Percentiles rank a stretch among this genome's conserved stretches.
Conservation (phyloP, 2,888 invertebrate genomes). For the Leptinotarsa tumamoca region DNA sequence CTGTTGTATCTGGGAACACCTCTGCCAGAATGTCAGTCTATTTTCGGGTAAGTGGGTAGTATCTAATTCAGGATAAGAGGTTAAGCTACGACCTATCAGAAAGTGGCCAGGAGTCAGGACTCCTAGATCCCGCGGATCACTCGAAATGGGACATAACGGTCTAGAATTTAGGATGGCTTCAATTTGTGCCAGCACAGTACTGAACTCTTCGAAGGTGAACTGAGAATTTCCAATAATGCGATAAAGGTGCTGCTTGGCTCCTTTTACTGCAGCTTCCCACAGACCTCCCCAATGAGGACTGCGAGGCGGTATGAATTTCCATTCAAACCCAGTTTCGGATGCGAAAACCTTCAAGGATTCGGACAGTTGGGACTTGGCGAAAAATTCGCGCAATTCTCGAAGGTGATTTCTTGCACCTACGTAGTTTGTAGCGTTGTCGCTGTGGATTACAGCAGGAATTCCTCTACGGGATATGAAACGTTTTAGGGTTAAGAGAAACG, state of each 20-base stretch:
- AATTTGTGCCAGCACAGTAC: too few species aligned
- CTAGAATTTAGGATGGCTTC: slow-evolving; percentile 29
- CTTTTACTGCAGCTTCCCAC: slow-evolving; percentile 27
- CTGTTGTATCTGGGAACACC: slow-evolving; percentile 10
- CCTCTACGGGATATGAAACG: slow-evolving; percentile 37
- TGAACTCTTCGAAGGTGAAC: slow-evolving; percentile 16
- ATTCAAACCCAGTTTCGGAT: slow-evolving; percentile 5
- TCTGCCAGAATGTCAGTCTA: slow-evolving; percentile 9
- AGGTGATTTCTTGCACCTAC: slow-evolving; percentile 23
- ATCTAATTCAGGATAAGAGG: slow-evolving; percentile 23
- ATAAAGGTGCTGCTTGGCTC: slow-evolving; percentile 19
- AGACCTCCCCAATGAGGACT: slow-evolving; percentile 29
- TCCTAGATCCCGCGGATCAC: slow-evolving; percentile 20
- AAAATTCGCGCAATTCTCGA: slow-evolving; percentile 27
- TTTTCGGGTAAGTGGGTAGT: slow-evolving; percentile 11
- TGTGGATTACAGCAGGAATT: slow-evolving; percentile 27
- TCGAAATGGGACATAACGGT: slow-evolving; percentile 23
- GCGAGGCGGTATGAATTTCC: slow-evolving; percentile 29
- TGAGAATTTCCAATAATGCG: slow-evolving; percentile 25
- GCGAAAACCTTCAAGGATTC: background rate
- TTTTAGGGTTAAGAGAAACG: slow-evolving; percentile 32
- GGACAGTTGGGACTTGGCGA: background rate
- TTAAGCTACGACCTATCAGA: slow-evolving; percentile 24
- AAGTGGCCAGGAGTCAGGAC: slow-evolving; percentile 30
- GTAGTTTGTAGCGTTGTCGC: slow-evolving; percentile 21